A percentile compares a stretch with the other conserved stretches of the same genome.
These are phyloP conservation scores for Gorsachius goisagi DNA, from an alignment of 2,113 vertebrate genomes.

Conservation along the genomic window DNA sequence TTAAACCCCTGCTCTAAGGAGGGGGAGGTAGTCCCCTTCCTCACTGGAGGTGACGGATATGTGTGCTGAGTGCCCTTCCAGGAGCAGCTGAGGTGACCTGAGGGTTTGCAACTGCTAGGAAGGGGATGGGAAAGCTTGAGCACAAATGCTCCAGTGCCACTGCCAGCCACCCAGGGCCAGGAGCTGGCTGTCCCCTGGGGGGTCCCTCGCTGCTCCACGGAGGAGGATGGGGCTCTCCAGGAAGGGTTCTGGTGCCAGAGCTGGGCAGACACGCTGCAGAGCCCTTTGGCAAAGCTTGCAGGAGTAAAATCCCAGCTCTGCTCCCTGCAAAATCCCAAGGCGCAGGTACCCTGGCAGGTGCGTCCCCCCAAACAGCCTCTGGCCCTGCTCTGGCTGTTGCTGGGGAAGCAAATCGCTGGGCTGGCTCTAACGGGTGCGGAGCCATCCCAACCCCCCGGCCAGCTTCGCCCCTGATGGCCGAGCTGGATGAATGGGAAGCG, in stretches of 20 bases:
- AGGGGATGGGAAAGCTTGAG: not conserved
- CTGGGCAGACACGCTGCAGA: not conserved
- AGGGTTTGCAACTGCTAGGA: not conserved
- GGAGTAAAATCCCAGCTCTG: not conserved
- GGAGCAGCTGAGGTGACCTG: not conserved
- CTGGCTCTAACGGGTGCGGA: accelerated
- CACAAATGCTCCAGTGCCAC: not conserved
- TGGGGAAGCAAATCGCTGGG: too few species aligned
- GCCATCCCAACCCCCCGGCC: not conserved
- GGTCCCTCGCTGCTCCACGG: accelerated
- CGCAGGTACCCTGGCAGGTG: not conserved
- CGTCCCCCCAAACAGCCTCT: accelerated
- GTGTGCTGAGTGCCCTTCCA: accelerated
- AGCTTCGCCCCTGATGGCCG: not conserved
- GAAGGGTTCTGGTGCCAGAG: not conserved
- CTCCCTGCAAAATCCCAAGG: not conserved
- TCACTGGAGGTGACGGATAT: accelerated
- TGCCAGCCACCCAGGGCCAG: not conserved
- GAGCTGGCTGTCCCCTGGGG: not conserved
- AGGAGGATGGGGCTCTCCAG: accelerated
- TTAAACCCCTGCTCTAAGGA: accelerated
- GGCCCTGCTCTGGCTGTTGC: not conserved
- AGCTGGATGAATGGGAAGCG: not conserved
- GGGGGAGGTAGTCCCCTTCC: not conserved
- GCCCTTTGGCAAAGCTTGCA: not conserved